Evolutionary conservation across 2,888 invertebrate genomes (phyloP).

Genomic region (Drosophila emarginata): DNA sequence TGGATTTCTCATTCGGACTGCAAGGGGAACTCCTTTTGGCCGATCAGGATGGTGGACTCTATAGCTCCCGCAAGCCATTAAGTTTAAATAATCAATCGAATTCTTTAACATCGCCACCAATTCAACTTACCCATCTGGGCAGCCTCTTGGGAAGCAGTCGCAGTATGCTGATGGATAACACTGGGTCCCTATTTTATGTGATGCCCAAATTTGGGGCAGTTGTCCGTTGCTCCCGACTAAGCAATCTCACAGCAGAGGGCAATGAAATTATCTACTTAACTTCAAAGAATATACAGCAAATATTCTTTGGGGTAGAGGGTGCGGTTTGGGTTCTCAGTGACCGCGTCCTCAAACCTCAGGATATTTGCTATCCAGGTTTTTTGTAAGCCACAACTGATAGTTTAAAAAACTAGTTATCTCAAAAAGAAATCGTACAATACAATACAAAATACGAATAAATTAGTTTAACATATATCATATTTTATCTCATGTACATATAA

Average conservation of each 20-base stretch:
- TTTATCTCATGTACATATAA: background rate
- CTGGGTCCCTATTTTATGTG: constrained; percentile 77
- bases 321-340: constrained; percentile 79
- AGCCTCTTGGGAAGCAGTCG: constrained; percentile 73
- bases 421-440: background rate
- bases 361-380: constrained; percentile 72
- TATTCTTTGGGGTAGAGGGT: constrained; percentile 75
- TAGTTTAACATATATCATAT: background rate
- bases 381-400: background rate
- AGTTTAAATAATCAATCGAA: constrained; percentile 8
- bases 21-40: constrained; percentile 71
- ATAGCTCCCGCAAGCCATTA: constrained; percentile 44
- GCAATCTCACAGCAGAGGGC: constrained; percentile 76
- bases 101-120: background rate
- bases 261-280: constrained; percentile 80
- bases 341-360: constrained; percentile 72
- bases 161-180: constrained; percentile 68
- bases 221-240: constrained; percentile 66
- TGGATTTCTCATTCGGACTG: constrained; percentile 75
- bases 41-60: constrained; percentile 74
- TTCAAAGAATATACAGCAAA: constrained; percentile 79
- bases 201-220: constrained; percentile 79
- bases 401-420: background rate
- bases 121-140: constrained; percentile 66
- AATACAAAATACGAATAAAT: background rate